These are phyloP conservation scores for Drosophila setifemur DNA, from an alignment of 1,140 invertebrate genomes.

Conservation along the genomic window DNA sequence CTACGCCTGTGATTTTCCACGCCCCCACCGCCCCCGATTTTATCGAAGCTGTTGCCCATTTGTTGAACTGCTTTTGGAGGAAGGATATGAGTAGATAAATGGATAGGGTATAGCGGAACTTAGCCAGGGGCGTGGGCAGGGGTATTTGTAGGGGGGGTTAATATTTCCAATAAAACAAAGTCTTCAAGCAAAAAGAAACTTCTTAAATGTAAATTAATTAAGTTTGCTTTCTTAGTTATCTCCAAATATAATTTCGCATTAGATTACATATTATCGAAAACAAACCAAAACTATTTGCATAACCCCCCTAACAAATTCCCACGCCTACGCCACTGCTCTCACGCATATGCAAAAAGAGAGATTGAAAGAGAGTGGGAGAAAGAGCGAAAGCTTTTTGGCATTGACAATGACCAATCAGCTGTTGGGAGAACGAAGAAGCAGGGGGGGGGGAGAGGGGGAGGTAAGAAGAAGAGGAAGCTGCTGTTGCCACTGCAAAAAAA, in stretches of 20 bases:
- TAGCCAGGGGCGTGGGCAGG: no score
- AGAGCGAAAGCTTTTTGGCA: conserved; percentile 41
- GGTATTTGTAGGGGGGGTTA: no score
- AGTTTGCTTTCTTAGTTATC: no score
- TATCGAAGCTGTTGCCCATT: conserved; percentile 64
- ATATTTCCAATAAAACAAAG: no score
- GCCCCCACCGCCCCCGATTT: conserved; percentile 21
- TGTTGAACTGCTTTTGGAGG: not conserved
- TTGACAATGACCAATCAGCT: conserved; percentile 47
- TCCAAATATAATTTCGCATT: no score
- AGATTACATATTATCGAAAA: no score
- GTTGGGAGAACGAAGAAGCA: conserved; percentile 3
- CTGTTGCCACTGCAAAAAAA: conserved; percentile 31
- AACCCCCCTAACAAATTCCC: no score
- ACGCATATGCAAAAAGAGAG: not conserved
- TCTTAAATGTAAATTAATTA: no score
- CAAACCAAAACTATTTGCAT: no score
- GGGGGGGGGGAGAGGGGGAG: not conserved
- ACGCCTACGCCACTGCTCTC: not conserved
- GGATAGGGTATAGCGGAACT: not conserved
- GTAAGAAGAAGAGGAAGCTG: conserved; percentile 5
- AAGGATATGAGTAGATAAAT: not conserved
- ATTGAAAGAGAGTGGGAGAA: not conserved
- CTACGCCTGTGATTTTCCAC: conserved; percentile 6
- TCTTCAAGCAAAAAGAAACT: no score